phyloP scores from a whole-genome alignment of 2,888 invertebrate genomes.

The Pedicia rivosa region DNA sequence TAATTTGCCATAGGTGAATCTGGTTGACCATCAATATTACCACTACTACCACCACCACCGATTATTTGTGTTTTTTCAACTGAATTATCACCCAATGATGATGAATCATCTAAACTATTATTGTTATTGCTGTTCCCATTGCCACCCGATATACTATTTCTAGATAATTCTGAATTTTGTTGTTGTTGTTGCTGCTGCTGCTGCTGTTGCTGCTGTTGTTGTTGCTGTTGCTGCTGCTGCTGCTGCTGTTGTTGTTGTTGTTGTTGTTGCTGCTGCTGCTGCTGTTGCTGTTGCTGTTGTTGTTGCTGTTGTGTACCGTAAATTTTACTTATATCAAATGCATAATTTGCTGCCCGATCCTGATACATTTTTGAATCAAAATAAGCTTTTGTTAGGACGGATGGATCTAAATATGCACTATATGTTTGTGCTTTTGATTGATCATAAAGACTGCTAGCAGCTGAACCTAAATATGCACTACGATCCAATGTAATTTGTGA shows the following conservation, averaged over 20 bases:
- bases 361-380: conserved; percentile 33
- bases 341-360: conserved; percentile 31
- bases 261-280: background rate
- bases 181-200: too few relatives aligned
- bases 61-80: conserved; percentile 26
- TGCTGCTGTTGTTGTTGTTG: background rate
- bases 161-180: too few relatives aligned
- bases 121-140: conserved; percentile 19
- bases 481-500: conserved; percentile 30
- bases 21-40: conserved; percentile 9
- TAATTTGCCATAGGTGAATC: too few relatives aligned
- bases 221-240: background rate
- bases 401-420: conserved; percentile 30
- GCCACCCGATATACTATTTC: too few relatives aligned
- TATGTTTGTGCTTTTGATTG: conserved; percentile 25
- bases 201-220: background rate
- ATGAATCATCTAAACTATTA: conserved; percentile 24
- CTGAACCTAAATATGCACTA: conserved; percentile 27
- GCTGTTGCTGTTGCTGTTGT: conserved; percentile 25
- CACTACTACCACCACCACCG: conserved; percentile 17
- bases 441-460: conserved; percentile 24
- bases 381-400: conserved; percentile 31
- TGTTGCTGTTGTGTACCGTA: conserved; percentile 25
- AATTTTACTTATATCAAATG: conserved; percentile 31
- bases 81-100: too few relatives aligned